Evolutionary conservation across 2,888 invertebrate genomes (phyloP), one percentile per base, ranked within the genome.

Genomic region (Tinea semifulvella): DNA sequence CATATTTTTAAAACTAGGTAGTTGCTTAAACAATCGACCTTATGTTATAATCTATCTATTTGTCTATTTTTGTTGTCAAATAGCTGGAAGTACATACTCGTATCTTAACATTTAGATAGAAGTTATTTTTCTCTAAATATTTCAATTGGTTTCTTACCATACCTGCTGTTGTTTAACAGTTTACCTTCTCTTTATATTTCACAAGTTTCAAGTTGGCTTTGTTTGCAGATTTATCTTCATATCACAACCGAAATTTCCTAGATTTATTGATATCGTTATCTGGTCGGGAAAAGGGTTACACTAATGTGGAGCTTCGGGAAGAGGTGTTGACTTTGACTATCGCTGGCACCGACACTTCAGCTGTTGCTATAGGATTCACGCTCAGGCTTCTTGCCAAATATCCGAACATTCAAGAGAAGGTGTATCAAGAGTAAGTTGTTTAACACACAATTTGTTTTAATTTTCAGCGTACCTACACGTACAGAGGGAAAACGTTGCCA

Each of bases 261-360:
- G 72, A 76, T 48, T 53, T 68, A 19, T 51, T 76, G 16, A 56
- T 76, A 46, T 66, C 71, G 46, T 53, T 66, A 22, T 55, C 62
- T 13, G 56, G 62, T 26, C 53, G 55, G 10, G 61, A 60, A n/a
- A 52, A 47, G 1, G 58, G 59, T 50, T 63, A 73, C 2, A 65
- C 66, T 2, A 63, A 71, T 46, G 51, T 63, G 46, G 70, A 79
- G 48, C 50, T 80, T 3, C 54, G 64, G 47, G 68, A 79, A 47
- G 76, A 77, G 60, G 71, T 79, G 2, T 63, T 69, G 45, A 72
- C 74, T 2, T 69, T 79, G 54, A 65, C 75, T 53, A 61, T 72
- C 31, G 76, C 72, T 35, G 74, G 74, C 55, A 58, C 61, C 53
- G 50, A 64, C 46, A 64, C 61, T 10, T 57, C 61, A 38, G 55